Evolutionary conservation across 2,113 vertebrate species (phyloP).

Genomic region (Xiphophorus hellerii): DNA sequence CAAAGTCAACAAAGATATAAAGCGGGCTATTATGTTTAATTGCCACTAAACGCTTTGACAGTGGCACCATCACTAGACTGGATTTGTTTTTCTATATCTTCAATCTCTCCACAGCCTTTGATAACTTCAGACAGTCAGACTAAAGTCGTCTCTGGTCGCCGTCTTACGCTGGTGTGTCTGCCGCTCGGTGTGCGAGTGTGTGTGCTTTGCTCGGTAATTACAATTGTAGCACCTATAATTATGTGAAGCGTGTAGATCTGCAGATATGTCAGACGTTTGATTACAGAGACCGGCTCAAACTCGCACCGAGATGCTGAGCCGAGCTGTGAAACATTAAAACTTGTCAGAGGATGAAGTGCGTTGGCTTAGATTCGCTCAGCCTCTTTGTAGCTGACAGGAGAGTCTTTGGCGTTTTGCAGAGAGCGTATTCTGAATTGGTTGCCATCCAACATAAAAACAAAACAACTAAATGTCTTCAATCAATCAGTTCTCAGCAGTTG

Average conservation of each 20-base stretch:
- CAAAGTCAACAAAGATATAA: not conserved
- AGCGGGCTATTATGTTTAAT: slow-evolving; percentile 17
- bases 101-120: slow-evolving; percentile 40
- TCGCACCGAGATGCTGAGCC: slow-evolving; percentile 13
- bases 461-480: slow-evolving; percentile 1
- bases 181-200: slow-evolving; percentile 6
- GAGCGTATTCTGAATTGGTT: not conserved
- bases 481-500: too few relatives aligned
- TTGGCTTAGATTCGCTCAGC: not conserved
- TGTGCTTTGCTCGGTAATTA: slow-evolving; percentile 63
- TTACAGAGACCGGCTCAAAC: slow-evolving; percentile 27
- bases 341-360: not conserved
- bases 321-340: slow-evolving; percentile 10
- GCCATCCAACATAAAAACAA: not conserved
- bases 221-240: slow-evolving; percentile 68
- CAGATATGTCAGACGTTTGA: slow-evolving; percentile 60
- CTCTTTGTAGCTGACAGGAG: not conserved
- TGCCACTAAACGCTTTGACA: slow-evolving; percentile 20
- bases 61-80: slow-evolving; percentile 41
- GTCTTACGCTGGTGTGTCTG: slow-evolving; percentile 19
- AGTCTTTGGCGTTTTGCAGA: not conserved
- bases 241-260: slow-evolving; percentile 64
- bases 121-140: slow-evolving; percentile 63
- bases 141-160: slow-evolving; percentile 38
- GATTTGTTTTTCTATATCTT: slow-evolving; percentile 35